Evolutionary conservation across 2,888 invertebrate genomes (phyloP).

Genomic region (Maniola hyperantus): DNA sequence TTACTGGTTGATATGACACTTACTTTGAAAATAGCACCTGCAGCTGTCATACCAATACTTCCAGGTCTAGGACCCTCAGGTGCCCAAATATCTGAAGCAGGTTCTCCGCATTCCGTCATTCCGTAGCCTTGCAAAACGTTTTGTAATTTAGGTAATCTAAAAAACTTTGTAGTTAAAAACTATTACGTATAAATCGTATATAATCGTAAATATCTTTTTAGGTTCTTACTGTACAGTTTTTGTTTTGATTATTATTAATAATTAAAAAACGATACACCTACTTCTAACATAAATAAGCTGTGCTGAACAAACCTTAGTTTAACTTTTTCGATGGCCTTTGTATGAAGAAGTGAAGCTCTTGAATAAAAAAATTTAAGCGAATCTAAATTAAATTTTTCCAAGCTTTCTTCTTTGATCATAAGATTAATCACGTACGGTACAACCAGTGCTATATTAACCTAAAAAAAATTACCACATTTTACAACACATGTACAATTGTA

Average conservation of each 20-base stretch:
- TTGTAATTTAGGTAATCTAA: constrained; percentile 20
- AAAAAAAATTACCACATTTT: constrained; percentile 35
- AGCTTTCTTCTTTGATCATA: constrained; percentile 51
- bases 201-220: too few relatives aligned
- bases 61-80: constrained; percentile 59
- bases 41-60: constrained; percentile 66
- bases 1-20: neutral
- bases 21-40: constrained; percentile 64
- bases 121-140: constrained; percentile 62
- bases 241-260: too few relatives aligned
- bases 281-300: too few relatives aligned
- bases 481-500: neutral
- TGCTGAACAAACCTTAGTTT: constrained; percentile 54
- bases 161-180: neutral
- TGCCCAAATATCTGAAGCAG: constrained; percentile 63
- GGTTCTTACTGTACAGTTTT: neutral
- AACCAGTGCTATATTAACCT: constrained; percentile 61
- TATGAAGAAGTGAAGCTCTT: constrained; percentile 61
- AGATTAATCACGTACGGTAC: constrained; percentile 55
- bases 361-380: constrained; percentile 64
- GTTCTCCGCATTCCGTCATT: constrained; percentile 68
- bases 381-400: constrained; percentile 52
- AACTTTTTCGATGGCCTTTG: constrained; percentile 58
- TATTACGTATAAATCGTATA: too few relatives aligned
- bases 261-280: too few relatives aligned